A percentile compares a stretch with the other conserved stretches of the same genome.
These are phyloP conservation scores for Pseudorasbora parva DNA, from an alignment of 2,113 vertebrate species.

Conservation along the genomic window DNA sequence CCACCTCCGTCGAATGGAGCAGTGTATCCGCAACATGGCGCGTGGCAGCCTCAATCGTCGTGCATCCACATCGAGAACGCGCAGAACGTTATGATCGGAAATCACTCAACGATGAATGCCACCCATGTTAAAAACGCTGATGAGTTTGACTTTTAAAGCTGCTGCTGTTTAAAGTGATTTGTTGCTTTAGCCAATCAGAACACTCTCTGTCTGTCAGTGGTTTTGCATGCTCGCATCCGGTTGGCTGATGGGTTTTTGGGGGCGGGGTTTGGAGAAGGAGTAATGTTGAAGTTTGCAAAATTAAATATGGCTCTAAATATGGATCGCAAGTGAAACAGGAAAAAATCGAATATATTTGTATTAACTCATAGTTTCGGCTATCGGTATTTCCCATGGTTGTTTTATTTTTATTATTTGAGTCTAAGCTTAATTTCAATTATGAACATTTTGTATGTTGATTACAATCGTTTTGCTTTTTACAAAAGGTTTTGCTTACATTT, in stretches of 20 bases:
- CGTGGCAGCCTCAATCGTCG: conserved; percentile 18
- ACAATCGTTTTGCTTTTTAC: neutral
- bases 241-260: neutral
- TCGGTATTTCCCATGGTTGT: neutral
- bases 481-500: neutral
- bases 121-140: conserved; percentile 33
- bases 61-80: conserved; percentile 74
- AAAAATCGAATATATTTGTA: neutral
- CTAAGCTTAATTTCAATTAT: neutral
- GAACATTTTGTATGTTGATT: neutral
- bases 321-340: neutral
- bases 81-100: conserved; percentile 73
- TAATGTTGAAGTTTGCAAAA: neutral
- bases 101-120: conserved; percentile 73
- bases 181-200: neutral
- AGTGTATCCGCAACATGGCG: neutral
- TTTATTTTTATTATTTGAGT: neutral
- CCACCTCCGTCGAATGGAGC: neutral
- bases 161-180: neutral
- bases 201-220: neutral
- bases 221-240: neutral
- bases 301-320: too few species aligned
- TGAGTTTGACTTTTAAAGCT: conserved; percentile 49
- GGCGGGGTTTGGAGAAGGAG: neutral
- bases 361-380: neutral